Evolutionary conservation across 2,113 vertebrate species (phyloP), one percentile per base, ranked within the genome.

Genomic region (Rhinogobius similis): DNA sequence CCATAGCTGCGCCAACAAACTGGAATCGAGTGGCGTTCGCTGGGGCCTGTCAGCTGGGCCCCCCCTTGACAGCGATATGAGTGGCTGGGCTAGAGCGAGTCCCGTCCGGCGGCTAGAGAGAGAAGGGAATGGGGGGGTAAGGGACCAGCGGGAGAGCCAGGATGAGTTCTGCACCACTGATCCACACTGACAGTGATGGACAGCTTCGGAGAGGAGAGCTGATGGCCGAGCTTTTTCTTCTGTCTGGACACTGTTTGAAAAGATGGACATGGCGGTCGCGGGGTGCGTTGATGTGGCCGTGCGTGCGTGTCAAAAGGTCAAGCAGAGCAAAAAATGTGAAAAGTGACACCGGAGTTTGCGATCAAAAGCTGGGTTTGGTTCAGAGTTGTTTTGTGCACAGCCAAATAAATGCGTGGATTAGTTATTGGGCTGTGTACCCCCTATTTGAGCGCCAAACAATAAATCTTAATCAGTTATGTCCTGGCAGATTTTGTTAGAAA

Each of bases 161-260:
- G 87, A 87, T 83, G 86, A 89, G 92, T 92, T 90, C 89, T 90
- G 92, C 92, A 86, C 88, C 77, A 77, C 86, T 91, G 92, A 92
- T 90, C 88, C 88, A 84, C 79, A 85, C 72, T 88, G 90, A 91
- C 91, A 92, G 73, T 93, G 92, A 93, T 90, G 83, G 92, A 92
- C 92, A 92, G 90, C 82, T 91, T 88, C 79, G 81, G 87, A 88
- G 88, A 90, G 87, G 85, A 83, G 79, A 89, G 88, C 78, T 91
- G 92, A 92, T 90, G 90, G 90, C 87, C 82, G 62, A 85, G 83
- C 74, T 83, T 88, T 90, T 85, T 88, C 84, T 76, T 83, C 87
- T 76, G 81, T 85, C 82, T 86, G 90, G 90, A 92, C 89, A 87
- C 79, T 83, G 82, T 89, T 88, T 87, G 83, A 85, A 90, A 88